Base-by-base conservation (phyloP, 2,888 invertebrate species). In the Drosophila gaucha region DNA sequence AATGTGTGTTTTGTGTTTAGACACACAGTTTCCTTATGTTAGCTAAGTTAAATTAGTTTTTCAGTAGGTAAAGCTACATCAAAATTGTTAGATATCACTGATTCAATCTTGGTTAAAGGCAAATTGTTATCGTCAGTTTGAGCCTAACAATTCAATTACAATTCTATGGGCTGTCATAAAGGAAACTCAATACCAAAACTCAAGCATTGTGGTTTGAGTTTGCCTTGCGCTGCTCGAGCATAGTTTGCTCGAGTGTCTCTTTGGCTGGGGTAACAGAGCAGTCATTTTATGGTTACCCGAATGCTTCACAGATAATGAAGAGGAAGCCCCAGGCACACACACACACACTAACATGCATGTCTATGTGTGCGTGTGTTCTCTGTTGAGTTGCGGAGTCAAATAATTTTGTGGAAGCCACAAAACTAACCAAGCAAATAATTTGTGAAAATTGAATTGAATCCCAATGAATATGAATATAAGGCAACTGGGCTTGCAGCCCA, bases 341-440 rank as follows among this genome's bases (percentile, higher is more conserved):
- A 33, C 33, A 35, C 12, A 54, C 33, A 33, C 26, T 16, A 2
- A 39, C 18, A 10, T 4, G 9, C 5, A 28, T 8, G 12, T 12
- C 6, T 26, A 9, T 20, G n/a, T 35, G 14, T 41, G 14, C 9
- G 10, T 55, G 49, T 47, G 35, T 10, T n/a, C n/a, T n/a, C n/a
- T n/a, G n/a, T n/a, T n/a, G 28, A 43, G 33, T 12, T 41, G 62
- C 22, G 22, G 46, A 69, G 66, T 26, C 69, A 69, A 67, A 83
- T 76, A 86, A 83, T 82, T 86, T 70, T 83, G 75, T 71, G 80
- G 88, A 84, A 84, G 86, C 84, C 84, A 85, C 89, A 84, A 56
- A 85, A 85, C 87, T 78, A 85, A 80, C 84, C 88, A 89, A 85
- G 88, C 89, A 78, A 80, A 89, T 85, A 89, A 85, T 87, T 89